These are phyloP conservation scores for Tamandua tetradactyla DNA, from an alignment of 2,797 vertebrate genomes.

Conservation along the genomic window DNA sequence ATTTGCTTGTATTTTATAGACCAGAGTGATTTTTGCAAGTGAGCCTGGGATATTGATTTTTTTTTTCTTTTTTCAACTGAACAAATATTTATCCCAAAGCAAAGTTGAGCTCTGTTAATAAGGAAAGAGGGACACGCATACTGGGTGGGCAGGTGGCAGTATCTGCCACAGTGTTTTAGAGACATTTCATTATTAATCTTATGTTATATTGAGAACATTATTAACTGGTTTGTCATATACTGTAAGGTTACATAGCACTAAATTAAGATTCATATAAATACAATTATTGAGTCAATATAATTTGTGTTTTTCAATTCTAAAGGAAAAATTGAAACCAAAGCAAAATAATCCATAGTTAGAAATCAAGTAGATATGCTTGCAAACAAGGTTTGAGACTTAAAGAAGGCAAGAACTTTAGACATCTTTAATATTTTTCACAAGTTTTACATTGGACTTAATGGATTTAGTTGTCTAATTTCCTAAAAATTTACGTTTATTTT, in stretches of 20 bases:
- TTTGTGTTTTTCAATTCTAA: slow-evolving; percentile 35
- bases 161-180: background rate
- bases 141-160: background rate
- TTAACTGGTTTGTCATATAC: background rate
- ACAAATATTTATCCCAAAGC: background rate
- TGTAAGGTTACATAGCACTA: slow-evolving; percentile 15
- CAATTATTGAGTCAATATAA: background rate
- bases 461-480: background rate
- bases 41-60: background rate
- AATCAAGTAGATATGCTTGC: background rate
- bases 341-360: slow-evolving; percentile 22
- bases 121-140: background rate
- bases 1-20: background rate
- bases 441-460: slow-evolving; percentile 19
- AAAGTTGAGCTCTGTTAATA: background rate
- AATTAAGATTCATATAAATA: background rate
- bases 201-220: slow-evolving; percentile 4
- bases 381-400: slow-evolving; percentile 36
- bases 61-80: background rate
- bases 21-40: background rate
- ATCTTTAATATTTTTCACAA: background rate
- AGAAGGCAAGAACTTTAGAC: background rate
- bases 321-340: slow-evolving; percentile 2
- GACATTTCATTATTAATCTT: background rate
- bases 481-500: background rate